Evolutionary conservation across 1,140 invertebrate species (phyloP), one percentile per base, ranked within the genome.

Genomic region (Neodiprion pinetum): DNA sequence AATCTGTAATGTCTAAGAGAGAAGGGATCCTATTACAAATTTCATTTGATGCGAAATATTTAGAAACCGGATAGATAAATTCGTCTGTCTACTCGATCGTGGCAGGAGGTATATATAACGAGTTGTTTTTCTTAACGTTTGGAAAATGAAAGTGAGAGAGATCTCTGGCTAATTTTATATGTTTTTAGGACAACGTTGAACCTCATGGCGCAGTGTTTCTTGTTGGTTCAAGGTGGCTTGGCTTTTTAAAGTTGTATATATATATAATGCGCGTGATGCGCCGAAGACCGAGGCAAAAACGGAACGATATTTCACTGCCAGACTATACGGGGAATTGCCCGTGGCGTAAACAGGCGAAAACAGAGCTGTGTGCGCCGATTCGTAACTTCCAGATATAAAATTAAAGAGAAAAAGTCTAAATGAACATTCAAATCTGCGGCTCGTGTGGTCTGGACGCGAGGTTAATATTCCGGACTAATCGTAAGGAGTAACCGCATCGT

Each of bases 71-170:
- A 40, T 40, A 40, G 28, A 40, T 40, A 40, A 40, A 40, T 40
- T 40, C 28, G 5, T 40, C 28, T 5, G 28, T 40, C 28, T 40
- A 40, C 28, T 40, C 2, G 28, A 40, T 40, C 28, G 28, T 40
- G 28, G 28, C 28, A 40, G 2, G 28, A 40, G 28, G 28, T 40
- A 40, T 40, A 40, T 61, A 61, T 61, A 61, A 12, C 53, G 53
- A 61, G 53, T 61, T 61, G 53, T 14, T 61, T 12, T 14, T 61
- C 53, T 9, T 61, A 5, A 61, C n/a, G n/a, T 12, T 61, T 61
- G 53, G 53, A 61, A 61, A 61, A 61, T 61, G 53, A 61, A 61
- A 61, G 53, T 61, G 53, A 61, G 53, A 61, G 53, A 61, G 53
- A 61, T 61, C 53, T 61, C n/a, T 17, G 53, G 4, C 8, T 9